Percentiles rank a stretch among this genome's conserved stretches.
Evolutionary conservation across 2,888 invertebrate genomes (phyloP).

Genomic region (Phyto melanocephala): DNA sequence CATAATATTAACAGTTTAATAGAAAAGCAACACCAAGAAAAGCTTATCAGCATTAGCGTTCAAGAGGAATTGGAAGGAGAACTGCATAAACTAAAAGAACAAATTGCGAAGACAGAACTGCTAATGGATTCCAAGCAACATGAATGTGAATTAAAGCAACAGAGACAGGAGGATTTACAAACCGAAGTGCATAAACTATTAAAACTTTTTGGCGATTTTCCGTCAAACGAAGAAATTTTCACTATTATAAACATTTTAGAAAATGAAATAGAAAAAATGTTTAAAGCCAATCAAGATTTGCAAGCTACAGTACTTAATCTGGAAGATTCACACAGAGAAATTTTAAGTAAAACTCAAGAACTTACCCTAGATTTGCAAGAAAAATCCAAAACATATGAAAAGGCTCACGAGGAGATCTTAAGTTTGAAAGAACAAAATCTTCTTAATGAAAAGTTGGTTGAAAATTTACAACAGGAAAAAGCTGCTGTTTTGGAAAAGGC

Average conservation of each 20-base stretch:
- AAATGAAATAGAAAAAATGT: slow-evolving; percentile 24
- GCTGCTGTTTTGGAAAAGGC: slow-evolving; percentile 35
- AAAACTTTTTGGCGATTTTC: background rate
- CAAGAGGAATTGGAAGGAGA: slow-evolving; percentile 20
- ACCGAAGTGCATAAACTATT: background rate
- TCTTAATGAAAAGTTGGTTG: background rate
- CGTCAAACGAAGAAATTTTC: slow-evolving; percentile 7
- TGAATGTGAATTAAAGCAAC: slow-evolving; percentile 27
- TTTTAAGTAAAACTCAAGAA: background rate
- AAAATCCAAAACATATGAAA: background rate
- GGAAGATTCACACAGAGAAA: background rate
- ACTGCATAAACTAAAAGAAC: slow-evolving; percentile 25
- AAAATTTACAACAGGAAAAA: slow-evolving; percentile 33
- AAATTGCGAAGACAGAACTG: slow-evolving; percentile 14
- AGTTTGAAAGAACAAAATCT: background rate
- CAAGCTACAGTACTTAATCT: background rate
- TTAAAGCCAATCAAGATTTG: slow-evolving; percentile 34
- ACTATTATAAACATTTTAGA: slow-evolving; percentile 27
- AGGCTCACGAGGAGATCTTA: background rate
- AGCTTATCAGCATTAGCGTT: background rate
- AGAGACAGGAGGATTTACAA: background rate
- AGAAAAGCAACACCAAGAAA: slow-evolving; percentile 50
- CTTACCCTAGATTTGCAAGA: background rate
- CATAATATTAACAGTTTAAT: slow-evolving; percentile 52
- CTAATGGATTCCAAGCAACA: slow-evolving; percentile 42